Base-by-base conservation (phyloP, 2,888 invertebrate genomes). In the Mimachlamys varia region DNA sequence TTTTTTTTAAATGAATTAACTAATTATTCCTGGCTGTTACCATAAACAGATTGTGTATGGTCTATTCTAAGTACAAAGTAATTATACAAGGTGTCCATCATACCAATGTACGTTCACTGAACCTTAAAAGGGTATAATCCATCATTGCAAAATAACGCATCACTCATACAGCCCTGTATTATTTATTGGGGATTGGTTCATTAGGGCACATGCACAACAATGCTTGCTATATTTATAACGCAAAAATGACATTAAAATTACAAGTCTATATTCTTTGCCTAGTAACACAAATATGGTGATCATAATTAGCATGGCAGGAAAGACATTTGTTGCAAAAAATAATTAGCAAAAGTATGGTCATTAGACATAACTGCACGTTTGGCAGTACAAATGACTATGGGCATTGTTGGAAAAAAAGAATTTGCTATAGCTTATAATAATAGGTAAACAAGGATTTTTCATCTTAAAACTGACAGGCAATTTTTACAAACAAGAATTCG, bases 21-120 rank as follows among this genome's bases (percentile, higher is more conserved):
- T 76, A 2, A 76, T 76, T 12, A 19, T 76, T 76, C 33, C 10
- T 19, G 33, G 76, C 1, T 76, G 33, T 33, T 33, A 22, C 13
- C 76, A 27, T 33, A 27, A 62, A 33, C 76, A 76, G 33, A 76
- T 53, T 13, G 5, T 17, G 27, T 76, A 3, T 27, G 27, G 76
- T 33, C 27, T 33, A 10, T 7, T 76, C 76, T 27, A 33, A 22
- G 76, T 76, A 76, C 76, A 76, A 76, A 33, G 27, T 76, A 1
- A 76, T 76, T 76, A 76, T 76, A 76, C 33, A 58, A 58, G 27
- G 76, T 76, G 76, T 76, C 27, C 33, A 33, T 76, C 76, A 76
- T 76, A 7, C 76, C 0, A 76, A 76, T 76, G 76, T 33, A 13
- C 0, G 76, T 76, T 76, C 76, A 76, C 27, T 76, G 76, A 76